A percentile compares a stretch with the other conserved stretches of the same genome.
Evolutionary conservation across 2,797 vertebrate species (phyloP).

Genomic region (Myiotriccus ornatus): DNA sequence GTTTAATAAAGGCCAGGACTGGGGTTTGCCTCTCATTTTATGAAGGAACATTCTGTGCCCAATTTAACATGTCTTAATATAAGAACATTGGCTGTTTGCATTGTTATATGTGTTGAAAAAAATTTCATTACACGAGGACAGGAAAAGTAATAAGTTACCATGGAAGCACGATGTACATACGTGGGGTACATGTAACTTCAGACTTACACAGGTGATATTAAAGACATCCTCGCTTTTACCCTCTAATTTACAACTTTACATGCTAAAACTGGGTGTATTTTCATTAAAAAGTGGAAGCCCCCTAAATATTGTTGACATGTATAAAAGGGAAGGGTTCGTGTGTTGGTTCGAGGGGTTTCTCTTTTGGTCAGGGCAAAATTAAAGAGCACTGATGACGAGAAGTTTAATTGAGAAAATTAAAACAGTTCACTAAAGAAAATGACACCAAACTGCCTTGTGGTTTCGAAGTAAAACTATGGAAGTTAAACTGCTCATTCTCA

Average conservation of each 20-base stretch:
- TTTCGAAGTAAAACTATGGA: not conserved
- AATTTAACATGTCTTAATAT: constrained; percentile 22
- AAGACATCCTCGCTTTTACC: constrained; percentile 14
- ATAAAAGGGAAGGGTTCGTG: not conserved
- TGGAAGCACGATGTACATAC: not conserved
- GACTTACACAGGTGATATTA: constrained; percentile 7
- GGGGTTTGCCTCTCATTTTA: not conserved
- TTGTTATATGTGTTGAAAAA: not conserved
- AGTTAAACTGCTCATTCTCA: not conserved
- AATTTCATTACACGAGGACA: not conserved
- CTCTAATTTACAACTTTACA: not conserved
- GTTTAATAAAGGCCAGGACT: not conserved
- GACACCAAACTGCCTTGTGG: not conserved
- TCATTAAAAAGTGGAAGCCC: not conserved
- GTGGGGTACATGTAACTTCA: not conserved
- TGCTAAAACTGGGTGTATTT: not conserved
- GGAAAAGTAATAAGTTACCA: constrained; percentile 48
- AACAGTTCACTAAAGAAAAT: not conserved
- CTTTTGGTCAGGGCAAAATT: not conserved
- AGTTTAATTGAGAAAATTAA: not conserved
- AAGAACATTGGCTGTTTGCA: not conserved
- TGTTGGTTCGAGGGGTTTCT: not conserved
- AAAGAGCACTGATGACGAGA: not conserved
- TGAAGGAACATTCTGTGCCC: not conserved
- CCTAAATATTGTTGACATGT: accelerated